Evolutionary conservation across 2,797 vertebrate species (phyloP).

Genomic region (Pelodytes ibericus): DNA sequence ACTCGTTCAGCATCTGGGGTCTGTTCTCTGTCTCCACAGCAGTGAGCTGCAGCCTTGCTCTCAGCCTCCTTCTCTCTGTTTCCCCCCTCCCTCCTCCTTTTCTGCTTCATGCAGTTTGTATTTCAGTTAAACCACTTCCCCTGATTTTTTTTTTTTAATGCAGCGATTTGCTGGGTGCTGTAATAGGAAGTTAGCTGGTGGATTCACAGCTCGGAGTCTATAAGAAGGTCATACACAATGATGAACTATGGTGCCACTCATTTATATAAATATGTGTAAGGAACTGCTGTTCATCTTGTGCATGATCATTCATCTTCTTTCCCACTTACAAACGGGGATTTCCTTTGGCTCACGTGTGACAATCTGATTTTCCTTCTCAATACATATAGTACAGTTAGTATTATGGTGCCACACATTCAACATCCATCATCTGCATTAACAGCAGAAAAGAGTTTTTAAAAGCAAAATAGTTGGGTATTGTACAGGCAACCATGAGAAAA

Average conservation of each 20-base stretch:
- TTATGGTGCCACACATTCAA: too few relatives aligned
- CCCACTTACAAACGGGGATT: too few relatives aligned
- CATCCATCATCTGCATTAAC: too few relatives aligned
- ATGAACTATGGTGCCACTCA: too few relatives aligned
- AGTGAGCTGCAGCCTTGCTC: constrained; percentile 66
- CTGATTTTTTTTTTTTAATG: constrained; percentile 33
- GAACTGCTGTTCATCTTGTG: too few relatives aligned
- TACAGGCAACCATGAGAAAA: too few relatives aligned
- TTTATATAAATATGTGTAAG: background rate
- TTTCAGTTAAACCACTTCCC: constrained; percentile 55
- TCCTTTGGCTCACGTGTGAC: too few relatives aligned
- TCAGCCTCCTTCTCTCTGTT: constrained; percentile 62
- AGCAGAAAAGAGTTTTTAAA: too few relatives aligned
- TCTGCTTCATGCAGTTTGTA: constrained; percentile 77
- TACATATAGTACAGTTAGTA: too few relatives aligned
- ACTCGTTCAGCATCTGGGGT: constrained; percentile 74
- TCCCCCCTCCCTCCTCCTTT: constrained; percentile 60
- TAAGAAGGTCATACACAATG: constrained; percentile 1
- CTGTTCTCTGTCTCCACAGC: constrained; percentile 67
- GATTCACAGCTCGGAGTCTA: background rate
- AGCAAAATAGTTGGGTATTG: too few relatives aligned
- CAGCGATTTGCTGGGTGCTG: constrained; percentile 44
- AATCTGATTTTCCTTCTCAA: too few relatives aligned
- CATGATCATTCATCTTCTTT: too few relatives aligned
- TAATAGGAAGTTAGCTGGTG: background rate